phyloP scores from a whole-genome alignment of 2,888 invertebrate species.

The Sarcophaga subvicina region DNA sequence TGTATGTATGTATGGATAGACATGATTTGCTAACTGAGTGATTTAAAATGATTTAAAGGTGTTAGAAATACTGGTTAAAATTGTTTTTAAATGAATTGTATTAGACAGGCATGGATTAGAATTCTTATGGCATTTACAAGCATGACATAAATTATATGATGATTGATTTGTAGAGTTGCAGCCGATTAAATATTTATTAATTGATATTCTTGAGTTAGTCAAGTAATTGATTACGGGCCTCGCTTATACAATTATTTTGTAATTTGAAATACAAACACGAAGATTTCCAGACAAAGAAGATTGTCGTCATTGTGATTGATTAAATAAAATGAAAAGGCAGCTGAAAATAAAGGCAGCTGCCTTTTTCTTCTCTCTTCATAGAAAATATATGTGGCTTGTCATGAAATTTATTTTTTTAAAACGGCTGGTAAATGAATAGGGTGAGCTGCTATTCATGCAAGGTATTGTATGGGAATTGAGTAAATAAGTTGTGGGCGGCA shows the following conservation, averaged over 20 bases:
- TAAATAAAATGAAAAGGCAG: neutral
- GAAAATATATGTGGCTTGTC: too few species aligned
- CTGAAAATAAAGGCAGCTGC: too few species aligned
- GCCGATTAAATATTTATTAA: neutral
- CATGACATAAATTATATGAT: conserved; percentile 31
- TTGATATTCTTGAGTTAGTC: neutral
- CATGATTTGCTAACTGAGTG: neutral
- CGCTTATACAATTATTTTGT: neutral
- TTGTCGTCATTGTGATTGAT: neutral
- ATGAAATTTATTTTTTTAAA: too few species aligned
- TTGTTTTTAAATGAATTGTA: neutral
- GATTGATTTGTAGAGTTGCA: neutral
- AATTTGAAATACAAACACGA: neutral
- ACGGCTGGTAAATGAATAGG: too few species aligned
- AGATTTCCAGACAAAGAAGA: neutral
- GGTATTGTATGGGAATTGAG: too few species aligned
- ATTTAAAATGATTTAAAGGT: neutral
- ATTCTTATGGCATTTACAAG: conserved; percentile 25
- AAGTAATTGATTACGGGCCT: neutral
- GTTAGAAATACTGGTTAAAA: neutral
- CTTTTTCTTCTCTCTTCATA: too few species aligned
- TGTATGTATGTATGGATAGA: neutral
- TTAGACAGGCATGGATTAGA: neutral
- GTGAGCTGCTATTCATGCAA: too few species aligned
- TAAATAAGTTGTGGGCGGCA: too few species aligned